Conservation (phyloP, 2,797 vertebrate genomes). For the Pyrocephalus nanus region DNA sequence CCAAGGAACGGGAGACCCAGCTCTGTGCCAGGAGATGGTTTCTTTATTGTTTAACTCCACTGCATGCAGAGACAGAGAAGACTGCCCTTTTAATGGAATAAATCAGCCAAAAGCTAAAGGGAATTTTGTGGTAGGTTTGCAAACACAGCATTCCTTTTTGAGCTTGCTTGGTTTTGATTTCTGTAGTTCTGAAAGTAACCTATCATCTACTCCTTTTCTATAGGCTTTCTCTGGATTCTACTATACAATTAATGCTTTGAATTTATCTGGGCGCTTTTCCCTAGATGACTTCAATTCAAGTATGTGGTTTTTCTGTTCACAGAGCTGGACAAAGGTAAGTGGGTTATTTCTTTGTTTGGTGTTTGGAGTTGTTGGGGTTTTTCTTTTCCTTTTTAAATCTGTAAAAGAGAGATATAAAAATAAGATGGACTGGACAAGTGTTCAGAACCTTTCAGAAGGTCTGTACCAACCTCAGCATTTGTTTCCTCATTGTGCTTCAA, state of each 20-base stretch:
- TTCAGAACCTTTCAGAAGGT: neutral
- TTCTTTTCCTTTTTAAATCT: neutral
- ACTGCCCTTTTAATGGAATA: conserved; percentile 84
- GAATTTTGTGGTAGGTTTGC: conserved; percentile 85
- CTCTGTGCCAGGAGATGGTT: conserved; percentile 78
- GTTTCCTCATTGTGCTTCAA: neutral
- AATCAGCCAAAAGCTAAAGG: conserved; percentile 87
- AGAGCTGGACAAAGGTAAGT: conserved; percentile 83
- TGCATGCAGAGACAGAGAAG: conserved; percentile 73
- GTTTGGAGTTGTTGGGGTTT: neutral
- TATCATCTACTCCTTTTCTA: neutral
- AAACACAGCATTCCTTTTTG: neutral
- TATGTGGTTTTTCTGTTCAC: conserved; percentile 80
- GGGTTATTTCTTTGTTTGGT: neutral
- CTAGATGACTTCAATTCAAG: conserved; percentile 81
- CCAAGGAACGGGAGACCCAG: conserved; percentile 79
- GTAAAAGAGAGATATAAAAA: neutral
- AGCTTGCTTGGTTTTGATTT: neutral
- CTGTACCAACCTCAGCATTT: neutral
- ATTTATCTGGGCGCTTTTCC: conserved; percentile 77
- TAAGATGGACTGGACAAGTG: neutral
- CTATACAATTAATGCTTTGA: conserved; percentile 80
- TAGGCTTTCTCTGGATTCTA: conserved; percentile 95
- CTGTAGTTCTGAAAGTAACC: neutral
- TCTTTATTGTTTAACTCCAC: conserved; percentile 84